A percentile compares a stretch with the other conserved stretches of the same genome.
Evolutionary conservation across 92 coral and sea anemone genomes (phyloP).

Genomic region (Ricordea florida): DNA sequence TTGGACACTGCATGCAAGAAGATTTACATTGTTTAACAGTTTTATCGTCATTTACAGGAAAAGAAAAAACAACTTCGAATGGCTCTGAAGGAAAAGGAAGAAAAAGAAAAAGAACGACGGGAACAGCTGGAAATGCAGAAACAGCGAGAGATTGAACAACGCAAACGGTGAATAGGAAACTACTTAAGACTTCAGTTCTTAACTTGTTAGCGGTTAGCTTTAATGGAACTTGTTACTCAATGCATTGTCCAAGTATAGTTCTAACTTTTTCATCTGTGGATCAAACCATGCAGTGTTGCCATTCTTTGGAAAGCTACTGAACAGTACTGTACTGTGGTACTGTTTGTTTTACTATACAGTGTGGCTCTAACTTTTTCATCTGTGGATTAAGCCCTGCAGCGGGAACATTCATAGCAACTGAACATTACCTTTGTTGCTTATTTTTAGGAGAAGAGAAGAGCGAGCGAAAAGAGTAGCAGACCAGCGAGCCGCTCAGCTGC

Average conservation of each 20-base stretch:
- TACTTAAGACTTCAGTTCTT: not conserved
- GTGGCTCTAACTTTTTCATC: too few species aligned
- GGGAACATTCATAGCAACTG: too few species aligned
- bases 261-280: too few species aligned
- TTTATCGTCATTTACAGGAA: constrained; percentile 40
- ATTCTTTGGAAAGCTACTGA: too few species aligned
- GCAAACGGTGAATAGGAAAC: constrained; percentile 59
- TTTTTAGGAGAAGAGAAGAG: constrained; percentile 81
- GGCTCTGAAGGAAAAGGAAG: constrained; percentile 83
- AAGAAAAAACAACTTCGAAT: constrained; percentile 59
- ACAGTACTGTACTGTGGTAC: too few species aligned
- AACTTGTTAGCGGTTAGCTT: not conserved
- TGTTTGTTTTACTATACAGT: too few species aligned
- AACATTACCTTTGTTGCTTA: not conserved
- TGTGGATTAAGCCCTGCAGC: too few species aligned
- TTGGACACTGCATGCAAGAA: too few species aligned
- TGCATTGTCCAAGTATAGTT: too few species aligned
- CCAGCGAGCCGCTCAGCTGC: constrained; percentile 77
- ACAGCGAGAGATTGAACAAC: constrained; percentile 78
- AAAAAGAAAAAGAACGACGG: constrained; percentile 79
- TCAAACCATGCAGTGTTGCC: too few species aligned
- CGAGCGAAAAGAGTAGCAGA: constrained; percentile 86
- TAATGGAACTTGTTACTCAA: not conserved
- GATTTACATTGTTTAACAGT: too few species aligned
- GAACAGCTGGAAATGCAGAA: constrained; percentile 77